Percentiles rank a stretch among this genome's conserved stretches.
Evolutionary conservation across 2,888 invertebrate genomes (phyloP).

Genomic region (Cheiracanthium punctorium): DNA sequence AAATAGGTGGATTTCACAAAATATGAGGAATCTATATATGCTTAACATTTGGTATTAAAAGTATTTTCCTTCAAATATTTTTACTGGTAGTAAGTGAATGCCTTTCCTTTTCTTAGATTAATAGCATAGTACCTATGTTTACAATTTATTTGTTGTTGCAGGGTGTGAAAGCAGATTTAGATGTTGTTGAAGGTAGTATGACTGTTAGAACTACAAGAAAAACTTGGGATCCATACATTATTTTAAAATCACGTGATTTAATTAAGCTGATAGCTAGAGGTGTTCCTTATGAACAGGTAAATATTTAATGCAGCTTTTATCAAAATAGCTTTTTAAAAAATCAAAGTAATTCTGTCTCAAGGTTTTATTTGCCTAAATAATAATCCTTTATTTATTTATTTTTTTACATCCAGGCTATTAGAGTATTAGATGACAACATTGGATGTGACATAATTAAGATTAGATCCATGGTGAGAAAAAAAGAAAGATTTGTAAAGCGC

Average conservation of each 20-base stretch:
- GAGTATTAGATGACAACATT: conserved; percentile 86
- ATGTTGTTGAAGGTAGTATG: conserved; percentile 95
- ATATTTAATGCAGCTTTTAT: background rate
- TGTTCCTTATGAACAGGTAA: conserved; percentile 96
- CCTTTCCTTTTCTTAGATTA: no score
- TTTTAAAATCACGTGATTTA: conserved; percentile 96
- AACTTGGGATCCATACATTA: conserved; percentile 98
- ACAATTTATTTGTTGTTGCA: conserved; percentile 71
- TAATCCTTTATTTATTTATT: background rate
- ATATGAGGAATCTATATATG: no score
- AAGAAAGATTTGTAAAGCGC: conserved; percentile 95
- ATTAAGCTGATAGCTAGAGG: conserved; percentile 95
- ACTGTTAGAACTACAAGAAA: conserved; percentile 93
- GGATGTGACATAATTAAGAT: conserved; percentile 98
- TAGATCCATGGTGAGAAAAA: conserved; percentile 89
- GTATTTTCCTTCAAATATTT: no score
- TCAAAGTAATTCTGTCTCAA: no score
- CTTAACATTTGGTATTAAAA: no score
- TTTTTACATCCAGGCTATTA: conserved; percentile 75
- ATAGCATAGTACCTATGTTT: no score
- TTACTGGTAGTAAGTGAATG: no score
- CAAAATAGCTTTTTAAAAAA: background rate
- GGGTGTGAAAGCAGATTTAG: conserved; percentile 89
- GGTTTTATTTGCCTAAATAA: background rate
- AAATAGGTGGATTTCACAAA: no score